Evolutionary conservation across 2,113 vertebrate species (phyloP), one percentile per base, ranked within the genome.

Genomic region (Bubalus kerabau): DNA sequence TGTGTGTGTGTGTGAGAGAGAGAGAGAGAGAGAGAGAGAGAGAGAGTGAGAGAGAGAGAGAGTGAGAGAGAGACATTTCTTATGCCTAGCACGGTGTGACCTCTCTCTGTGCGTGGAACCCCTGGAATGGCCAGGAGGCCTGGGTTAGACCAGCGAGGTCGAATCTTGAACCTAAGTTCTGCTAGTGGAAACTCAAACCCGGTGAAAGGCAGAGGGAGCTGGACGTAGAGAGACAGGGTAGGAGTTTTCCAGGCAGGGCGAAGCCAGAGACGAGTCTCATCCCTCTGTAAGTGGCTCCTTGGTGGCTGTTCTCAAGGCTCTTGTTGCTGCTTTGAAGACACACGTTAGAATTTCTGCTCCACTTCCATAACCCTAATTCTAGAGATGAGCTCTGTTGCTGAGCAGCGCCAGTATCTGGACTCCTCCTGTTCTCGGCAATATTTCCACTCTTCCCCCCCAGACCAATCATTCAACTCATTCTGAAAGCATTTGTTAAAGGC

Each of bases 331-430:
- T 91, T 97, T 80, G 90, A 96, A 95, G 60, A 90, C 7, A 43
- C 21, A 17, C 3, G 82, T 76, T 91, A 50, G 48, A 4, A 84
- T 88, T 62, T 43, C 71, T 93, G 85, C 46, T 57, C 46, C 64
- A 23, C 82, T 80, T 82, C 2, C 2, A 17, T 57, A 94, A 74
- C 76, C 62, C 60, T 46, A 32, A 46, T 87, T 91, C 74, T 82
- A 90, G 84, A 96, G 50, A 46, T 90, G 76, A 87, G 78, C 83
- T 88, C 92, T 91, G 95, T 60, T 67, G 67, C 56, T 43, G 54
- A 93, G 92, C 90, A 43, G 1, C 30, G 93, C 57, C 64, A 46
- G 48, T 52, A 46, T 92, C 85, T 82, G 50, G 48, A 46, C 62
- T 86, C 40, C 11, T 40, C 88, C 43, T 91, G 92, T 62, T 80